These are phyloP conservation scores for Lytechinus variegatus DNA, from an alignment of 35 echinoderm and acorn worm genomes.

Conservation along the genomic window DNA sequence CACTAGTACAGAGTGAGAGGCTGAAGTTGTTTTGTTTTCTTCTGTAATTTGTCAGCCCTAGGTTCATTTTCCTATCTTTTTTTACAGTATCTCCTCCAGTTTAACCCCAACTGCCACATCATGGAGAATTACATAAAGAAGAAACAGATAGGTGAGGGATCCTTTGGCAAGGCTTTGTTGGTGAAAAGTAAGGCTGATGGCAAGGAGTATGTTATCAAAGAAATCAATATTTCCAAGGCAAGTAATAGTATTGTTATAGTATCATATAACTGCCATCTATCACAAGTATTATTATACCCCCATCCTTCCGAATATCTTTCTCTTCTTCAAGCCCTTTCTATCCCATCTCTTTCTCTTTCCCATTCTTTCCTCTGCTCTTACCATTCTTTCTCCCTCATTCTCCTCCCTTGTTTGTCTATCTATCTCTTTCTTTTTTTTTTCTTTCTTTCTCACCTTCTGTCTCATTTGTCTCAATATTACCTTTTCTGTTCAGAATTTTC, in stretches of 20 bases:
- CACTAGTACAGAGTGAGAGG: too few relatives aligned
- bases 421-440: background rate
- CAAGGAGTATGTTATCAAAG: slow-evolving; percentile 95
- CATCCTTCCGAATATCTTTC: too few relatives aligned
- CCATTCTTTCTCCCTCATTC: background rate
- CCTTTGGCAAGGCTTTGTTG: slow-evolving; percentile 93
- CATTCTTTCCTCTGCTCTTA: too few relatives aligned
- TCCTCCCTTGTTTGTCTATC: background rate
- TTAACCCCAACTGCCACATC: background rate
- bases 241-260: background rate
- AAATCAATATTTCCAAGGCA: slow-evolving; percentile 98
- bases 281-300: too few relatives aligned
- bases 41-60: too few relatives aligned
- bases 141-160: slow-evolving; percentile 96
- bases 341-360: too few relatives aligned
- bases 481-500: too few relatives aligned
- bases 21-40: too few relatives aligned
- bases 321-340: too few relatives aligned
- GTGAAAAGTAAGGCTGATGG: slow-evolving; percentile 84
- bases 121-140: slow-evolving; percentile 94
- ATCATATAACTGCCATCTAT: too few relatives aligned
- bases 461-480: background rate
- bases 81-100: background rate
- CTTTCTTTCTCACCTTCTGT: background rate
- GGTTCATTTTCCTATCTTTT: background rate